phyloP scores from a whole-genome alignment of 2,113 vertebrate genomes.

The Aviceda subcristata region DNA sequence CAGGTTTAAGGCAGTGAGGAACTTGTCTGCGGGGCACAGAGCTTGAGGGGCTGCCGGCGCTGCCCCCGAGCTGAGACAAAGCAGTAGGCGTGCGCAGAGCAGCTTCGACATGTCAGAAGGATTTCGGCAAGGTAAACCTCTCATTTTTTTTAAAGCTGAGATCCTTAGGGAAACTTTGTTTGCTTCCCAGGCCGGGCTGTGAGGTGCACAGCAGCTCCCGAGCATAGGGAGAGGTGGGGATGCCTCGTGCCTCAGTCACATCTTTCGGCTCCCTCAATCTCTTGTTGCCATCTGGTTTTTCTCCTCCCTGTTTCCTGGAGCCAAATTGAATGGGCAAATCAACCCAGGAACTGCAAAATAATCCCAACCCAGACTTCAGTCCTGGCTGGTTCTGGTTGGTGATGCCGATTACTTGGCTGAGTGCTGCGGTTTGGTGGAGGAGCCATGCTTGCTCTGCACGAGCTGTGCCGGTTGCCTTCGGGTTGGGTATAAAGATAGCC shows the following conservation, averaged over 20 bases:
- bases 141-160: fast-evolving
- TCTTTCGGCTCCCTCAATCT: background rate
- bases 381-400: background rate
- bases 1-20: too few relatives aligned
- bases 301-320: background rate
- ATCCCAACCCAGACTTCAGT: background rate
- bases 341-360: background rate
- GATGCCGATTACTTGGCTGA: background rate
- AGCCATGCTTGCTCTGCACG: background rate
- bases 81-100: too few relatives aligned
- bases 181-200: background rate
- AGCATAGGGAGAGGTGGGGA: too few relatives aligned
- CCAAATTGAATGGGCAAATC: background rate
- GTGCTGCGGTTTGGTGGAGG: fast-evolving
- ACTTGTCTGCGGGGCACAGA: too few relatives aligned
- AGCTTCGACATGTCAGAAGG: too few relatives aligned
- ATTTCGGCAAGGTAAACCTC: background rate
- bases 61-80: too few relatives aligned
- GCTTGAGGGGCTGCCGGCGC: too few relatives aligned
- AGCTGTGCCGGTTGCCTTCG: too few relatives aligned
- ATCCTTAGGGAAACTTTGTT: fast-evolving
- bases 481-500: background rate
- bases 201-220: fast-evolving
- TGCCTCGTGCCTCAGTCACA: fast-evolving
- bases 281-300: background rate